Percentiles rank a stretch among this genome's conserved stretches.
Conservation (phyloP, 1,140 invertebrate species). For the Caenorhabditis inopinata region DNA sequence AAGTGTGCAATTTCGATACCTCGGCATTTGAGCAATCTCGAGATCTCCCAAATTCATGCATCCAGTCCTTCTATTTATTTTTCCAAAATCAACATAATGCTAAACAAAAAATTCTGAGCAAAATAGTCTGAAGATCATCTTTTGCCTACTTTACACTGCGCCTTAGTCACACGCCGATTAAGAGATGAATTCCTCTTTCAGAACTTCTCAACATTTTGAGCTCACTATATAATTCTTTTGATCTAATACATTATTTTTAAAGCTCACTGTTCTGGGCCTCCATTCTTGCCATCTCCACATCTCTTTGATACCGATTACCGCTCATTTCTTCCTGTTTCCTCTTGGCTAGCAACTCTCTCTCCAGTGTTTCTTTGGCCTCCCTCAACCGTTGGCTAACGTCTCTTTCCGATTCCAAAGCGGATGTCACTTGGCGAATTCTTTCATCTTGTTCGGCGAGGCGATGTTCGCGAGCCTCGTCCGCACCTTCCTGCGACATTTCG, state of each 20-base stretch:
- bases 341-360: neutral
- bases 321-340: neutral
- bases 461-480: neutral
- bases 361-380: conserved; percentile 2
- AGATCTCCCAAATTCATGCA: too few species aligned
- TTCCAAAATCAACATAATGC: too few species aligned
- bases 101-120: too few species aligned
- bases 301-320: neutral
- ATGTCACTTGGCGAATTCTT: neutral
- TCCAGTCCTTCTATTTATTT: too few species aligned
- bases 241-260: neutral
- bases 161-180: too few species aligned
- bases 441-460: neutral
- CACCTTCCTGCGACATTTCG: conserved; percentile 23
- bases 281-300: neutral
- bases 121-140: too few species aligned
- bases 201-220: too few species aligned
- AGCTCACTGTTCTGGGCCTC: conserved; percentile 1
- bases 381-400: neutral
- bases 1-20: too few species aligned
- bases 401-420: neutral
- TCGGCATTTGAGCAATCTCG: too few species aligned
- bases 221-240: too few species aligned
- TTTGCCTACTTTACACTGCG: too few species aligned
- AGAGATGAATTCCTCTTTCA: too few species aligned